Conservation (phyloP, 2,797 vertebrate species). For the Myotis myotis region DNA sequence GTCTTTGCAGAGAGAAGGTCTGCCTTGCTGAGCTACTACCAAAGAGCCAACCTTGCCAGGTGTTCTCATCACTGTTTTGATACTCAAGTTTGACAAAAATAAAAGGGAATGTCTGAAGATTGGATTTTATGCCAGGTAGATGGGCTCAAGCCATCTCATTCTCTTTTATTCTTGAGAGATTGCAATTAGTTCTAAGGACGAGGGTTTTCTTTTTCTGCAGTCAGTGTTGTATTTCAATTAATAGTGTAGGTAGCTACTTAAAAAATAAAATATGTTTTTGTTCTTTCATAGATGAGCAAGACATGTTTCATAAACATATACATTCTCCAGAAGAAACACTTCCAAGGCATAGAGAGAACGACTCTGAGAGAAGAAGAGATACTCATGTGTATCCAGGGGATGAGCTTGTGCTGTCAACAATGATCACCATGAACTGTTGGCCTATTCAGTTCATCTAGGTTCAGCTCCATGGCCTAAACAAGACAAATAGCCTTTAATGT, state of each 20-base stretch:
- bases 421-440: fast-evolving
- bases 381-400: fast-evolving
- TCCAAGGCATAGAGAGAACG: neutral
- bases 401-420: neutral
- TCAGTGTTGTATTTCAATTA: neutral
- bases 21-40: slow-evolving; percentile 69
- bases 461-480: fast-evolving
- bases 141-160: no score
- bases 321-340: neutral
- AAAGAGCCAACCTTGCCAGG: neutral
- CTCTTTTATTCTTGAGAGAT: neutral
- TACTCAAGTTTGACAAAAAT: neutral
- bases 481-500: fast-evolving
- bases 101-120: neutral
- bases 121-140: neutral
- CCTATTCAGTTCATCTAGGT: fast-evolving
- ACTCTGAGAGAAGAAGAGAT: no score
- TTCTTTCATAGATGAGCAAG: neutral
- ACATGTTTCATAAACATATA: neutral
- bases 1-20: slow-evolving; percentile 75
- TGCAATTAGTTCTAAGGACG: neutral
- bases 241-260: neutral
- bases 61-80: slow-evolving; percentile 6
- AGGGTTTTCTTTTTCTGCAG: neutral
- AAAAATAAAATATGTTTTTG: neutral